These are phyloP conservation scores for Archaeoteleia sp. DNA, from an alignment of 2,888 invertebrate genomes.

Conservation along the genomic window DNA sequence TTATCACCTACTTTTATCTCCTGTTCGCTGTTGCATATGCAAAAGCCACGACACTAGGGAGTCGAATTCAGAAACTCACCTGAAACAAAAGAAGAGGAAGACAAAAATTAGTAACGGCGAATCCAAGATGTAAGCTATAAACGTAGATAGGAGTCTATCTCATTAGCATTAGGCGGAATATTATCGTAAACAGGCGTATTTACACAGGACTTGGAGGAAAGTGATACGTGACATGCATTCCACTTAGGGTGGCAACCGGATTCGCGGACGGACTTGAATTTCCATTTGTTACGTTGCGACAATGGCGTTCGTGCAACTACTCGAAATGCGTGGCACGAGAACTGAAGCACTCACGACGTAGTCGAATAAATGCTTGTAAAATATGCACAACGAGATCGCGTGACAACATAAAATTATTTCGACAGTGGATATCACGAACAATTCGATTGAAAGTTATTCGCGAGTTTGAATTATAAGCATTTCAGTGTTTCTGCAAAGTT, in stretches of 20 bases:
- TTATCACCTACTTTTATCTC: background rate
- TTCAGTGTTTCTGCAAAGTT: slow-evolving; percentile 19
- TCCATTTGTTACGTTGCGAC: slow-evolving; percentile 67
- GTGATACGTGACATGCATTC: slow-evolving; percentile 73
- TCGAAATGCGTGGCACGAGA: slow-evolving; percentile 60
- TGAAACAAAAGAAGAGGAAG: slow-evolving; percentile 33
- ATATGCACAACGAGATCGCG: slow-evolving; percentile 55
- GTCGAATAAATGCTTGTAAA: slow-evolving; percentile 55
- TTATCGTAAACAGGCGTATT: slow-evolving; percentile 72
- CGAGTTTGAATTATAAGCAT: slow-evolving; percentile 44
- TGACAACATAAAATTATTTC: slow-evolving; percentile 54
- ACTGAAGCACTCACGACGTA: slow-evolving; percentile 50
- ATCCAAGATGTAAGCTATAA: slow-evolving; percentile 29
- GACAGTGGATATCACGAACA: slow-evolving; percentile 48
- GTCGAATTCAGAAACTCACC: slow-evolving; percentile 32
- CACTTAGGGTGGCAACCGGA: slow-evolving; percentile 62
- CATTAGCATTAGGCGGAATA: slow-evolving; percentile 67
- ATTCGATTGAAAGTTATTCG: slow-evolving; percentile 53
- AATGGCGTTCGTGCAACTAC: slow-evolving; percentile 61
- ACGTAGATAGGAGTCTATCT: slow-evolving; percentile 60
- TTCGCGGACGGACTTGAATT: slow-evolving; percentile 67
- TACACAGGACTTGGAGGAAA: slow-evolving; percentile 67
- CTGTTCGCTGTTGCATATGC: background rate
- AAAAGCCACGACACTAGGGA: background rate
- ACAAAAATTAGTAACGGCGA: slow-evolving; percentile 16